phyloP scores from a whole-genome alignment of 2,888 invertebrate species.

The Folsomia manolachei region DNA sequence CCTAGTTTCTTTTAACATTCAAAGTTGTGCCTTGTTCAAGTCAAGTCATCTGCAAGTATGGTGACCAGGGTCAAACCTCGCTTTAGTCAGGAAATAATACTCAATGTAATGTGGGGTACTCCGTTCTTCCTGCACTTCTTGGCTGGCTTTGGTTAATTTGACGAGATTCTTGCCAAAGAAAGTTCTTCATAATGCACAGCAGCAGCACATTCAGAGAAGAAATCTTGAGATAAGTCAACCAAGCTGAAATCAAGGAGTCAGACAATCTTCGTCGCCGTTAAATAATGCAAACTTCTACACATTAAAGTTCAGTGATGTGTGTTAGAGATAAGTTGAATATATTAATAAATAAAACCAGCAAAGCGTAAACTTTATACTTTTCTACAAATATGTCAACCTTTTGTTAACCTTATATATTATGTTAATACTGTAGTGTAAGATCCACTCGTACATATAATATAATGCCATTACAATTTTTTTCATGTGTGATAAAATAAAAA shows the following conservation, averaged over 20 bases:
- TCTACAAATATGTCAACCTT: background rate
- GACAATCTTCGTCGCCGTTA: constrained; percentile 22
- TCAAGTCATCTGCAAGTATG: no score
- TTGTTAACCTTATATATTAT: background rate
- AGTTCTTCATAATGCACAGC: constrained; percentile 1
- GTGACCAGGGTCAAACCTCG: no score
- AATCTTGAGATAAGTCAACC: constrained; percentile 17
- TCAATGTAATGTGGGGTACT: no score
- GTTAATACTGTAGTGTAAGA: no score
- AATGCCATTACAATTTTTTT: no score
- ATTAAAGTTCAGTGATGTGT: constrained; percentile 23
- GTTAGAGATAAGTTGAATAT: constrained; percentile 18
- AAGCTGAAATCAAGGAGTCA: constrained; percentile 17
- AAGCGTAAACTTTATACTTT: background rate
- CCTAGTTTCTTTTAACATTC: no score
- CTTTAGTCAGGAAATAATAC: no score
- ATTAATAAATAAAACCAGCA: constrained; percentile 20
- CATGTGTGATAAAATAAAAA: no score
- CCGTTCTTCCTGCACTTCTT: background rate
- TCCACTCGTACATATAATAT: no score
- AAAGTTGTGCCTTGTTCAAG: no score
- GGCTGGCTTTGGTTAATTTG: constrained; percentile 6
- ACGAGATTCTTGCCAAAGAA: background rate
- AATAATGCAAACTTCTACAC: constrained; percentile 18
- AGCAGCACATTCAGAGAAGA: constrained; percentile 2